Base-by-base conservation (phyloP, 2,113 vertebrate genomes). In the Vanacampus margaritifer region DNA sequence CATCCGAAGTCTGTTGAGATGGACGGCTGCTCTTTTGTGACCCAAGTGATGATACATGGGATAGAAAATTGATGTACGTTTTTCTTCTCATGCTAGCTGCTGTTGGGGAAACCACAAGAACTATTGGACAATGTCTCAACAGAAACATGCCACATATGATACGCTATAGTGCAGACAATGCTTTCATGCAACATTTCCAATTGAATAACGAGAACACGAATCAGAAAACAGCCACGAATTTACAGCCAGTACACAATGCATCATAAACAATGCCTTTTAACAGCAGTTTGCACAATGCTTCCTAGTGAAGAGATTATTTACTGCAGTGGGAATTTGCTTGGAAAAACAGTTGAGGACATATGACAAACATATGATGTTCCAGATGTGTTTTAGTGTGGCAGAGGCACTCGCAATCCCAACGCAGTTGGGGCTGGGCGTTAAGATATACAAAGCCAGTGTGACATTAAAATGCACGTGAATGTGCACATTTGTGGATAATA, bases 401-500 rank as follows among this genome's bases (percentile, higher is more conserved):
- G 79, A 81, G 71, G 75, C 67, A 64, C 46, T 69, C 7, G 11
- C 53, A 4, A 65, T 61, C 54, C 65, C 45, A 51, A 63, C 24
- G 56, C 51, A 37, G 54, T 14, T n/a, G 11, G 71, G 41, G 57
- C 14, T 12, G 68, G 24, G 71, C 65, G 79, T 45, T 65, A 48
- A 11, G 48, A 23, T 23, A 12, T 11, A 8, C 48, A 69, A 68
- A 56, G 58, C 43, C 37, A 17, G 23, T 2, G 39, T 62, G 39
- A 62, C 60, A 17, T 67, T 72, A 61, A 41, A 36, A 64, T 63
- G 71, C 76, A 84, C 76, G 66, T 62, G 72, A 71, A 77, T 71
- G 78, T 83, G 82, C 64, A 68, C 68, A 67, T 84, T 80, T 88
- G 84, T 90, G 79, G 79, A 87, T 88, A 90, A 90, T 89, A 88